Conservation (phyloP, 2,113 vertebrate genomes). For the Megaceryle torquata region DNA sequence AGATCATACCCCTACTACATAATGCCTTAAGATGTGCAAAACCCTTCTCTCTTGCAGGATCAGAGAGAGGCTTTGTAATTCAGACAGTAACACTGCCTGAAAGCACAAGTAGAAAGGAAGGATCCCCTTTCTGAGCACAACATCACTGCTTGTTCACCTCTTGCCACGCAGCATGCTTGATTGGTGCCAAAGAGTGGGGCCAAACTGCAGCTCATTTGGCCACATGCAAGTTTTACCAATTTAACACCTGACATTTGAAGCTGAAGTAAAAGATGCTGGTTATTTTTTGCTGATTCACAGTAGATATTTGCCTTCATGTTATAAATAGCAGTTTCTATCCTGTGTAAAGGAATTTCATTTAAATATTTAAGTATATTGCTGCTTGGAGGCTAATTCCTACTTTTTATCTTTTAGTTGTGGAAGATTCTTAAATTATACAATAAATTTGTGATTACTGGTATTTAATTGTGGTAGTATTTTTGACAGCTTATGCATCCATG, state of each 20-base stretch:
- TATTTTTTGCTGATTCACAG: not conserved
- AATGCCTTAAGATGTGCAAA: not conserved
- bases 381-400: not conserved
- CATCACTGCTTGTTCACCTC: not conserved
- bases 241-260: not conserved
- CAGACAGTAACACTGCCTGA: not conserved
- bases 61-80: not conserved
- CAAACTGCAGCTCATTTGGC: not conserved
- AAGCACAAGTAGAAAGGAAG: not conserved
- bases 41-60: not conserved
- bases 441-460: conserved; percentile 8
- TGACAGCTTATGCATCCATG: not conserved
- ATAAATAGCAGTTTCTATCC: not conserved
- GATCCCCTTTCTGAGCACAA: not conserved
- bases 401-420: not conserved
- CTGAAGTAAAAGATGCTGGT: fast-evolving
- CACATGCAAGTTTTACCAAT: not conserved
- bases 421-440: conserved; percentile 10
- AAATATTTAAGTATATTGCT: not conserved
- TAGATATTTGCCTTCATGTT: not conserved
- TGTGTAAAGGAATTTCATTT: not conserved
- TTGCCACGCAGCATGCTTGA: not conserved
- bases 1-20: not conserved
- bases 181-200: not conserved
- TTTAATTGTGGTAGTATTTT: not conserved